phyloP scores from a whole-genome alignment of 2,797 vertebrate genomes.

The Anguilla anguilla region DNA sequence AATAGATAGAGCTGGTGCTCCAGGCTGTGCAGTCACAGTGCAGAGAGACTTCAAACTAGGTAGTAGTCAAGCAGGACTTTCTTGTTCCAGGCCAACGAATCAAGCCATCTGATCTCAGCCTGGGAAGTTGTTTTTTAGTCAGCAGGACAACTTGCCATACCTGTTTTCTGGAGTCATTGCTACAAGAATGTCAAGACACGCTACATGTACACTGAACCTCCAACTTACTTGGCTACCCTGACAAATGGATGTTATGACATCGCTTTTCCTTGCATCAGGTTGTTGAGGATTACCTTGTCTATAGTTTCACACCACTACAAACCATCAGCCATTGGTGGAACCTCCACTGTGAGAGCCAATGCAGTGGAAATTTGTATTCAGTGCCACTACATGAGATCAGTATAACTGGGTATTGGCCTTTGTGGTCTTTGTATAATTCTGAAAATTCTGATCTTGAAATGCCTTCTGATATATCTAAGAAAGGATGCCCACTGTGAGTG shows the following conservation, averaged over 20 bases:
- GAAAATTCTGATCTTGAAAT: not conserved
- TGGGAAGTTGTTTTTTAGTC: conserved; percentile 61
- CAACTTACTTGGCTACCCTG: not conserved
- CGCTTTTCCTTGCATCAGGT: conserved; percentile 46
- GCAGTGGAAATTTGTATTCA: conserved; percentile 54
- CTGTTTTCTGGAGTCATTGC: not conserved
- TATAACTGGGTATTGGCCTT: not conserved
- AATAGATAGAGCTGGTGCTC: not conserved
- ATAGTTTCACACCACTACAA: conserved; percentile 56
- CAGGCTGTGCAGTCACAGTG: conserved; percentile 39
- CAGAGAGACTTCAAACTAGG: conserved; percentile 46
- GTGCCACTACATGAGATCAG: conserved; percentile 67
- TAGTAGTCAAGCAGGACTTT: conserved; percentile 65
- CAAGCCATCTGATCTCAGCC: conserved; percentile 54
- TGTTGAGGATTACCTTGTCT: conserved; percentile 58
- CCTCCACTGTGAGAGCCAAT: conserved; percentile 59
- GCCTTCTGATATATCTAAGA: not conserved
- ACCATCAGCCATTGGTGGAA: conserved; percentile 47
- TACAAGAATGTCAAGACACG: conserved; percentile 59
- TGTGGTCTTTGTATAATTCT: not conserved
- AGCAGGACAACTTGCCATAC: not conserved
- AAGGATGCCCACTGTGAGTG: conserved; percentile 65
- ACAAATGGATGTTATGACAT: not conserved
- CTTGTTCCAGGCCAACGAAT: conserved; percentile 58
- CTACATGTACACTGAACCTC: conserved; percentile 38